Evolutionary conservation across 2,113 vertebrate genomes (phyloP).

Genomic region (Archilochus colubris): DNA sequence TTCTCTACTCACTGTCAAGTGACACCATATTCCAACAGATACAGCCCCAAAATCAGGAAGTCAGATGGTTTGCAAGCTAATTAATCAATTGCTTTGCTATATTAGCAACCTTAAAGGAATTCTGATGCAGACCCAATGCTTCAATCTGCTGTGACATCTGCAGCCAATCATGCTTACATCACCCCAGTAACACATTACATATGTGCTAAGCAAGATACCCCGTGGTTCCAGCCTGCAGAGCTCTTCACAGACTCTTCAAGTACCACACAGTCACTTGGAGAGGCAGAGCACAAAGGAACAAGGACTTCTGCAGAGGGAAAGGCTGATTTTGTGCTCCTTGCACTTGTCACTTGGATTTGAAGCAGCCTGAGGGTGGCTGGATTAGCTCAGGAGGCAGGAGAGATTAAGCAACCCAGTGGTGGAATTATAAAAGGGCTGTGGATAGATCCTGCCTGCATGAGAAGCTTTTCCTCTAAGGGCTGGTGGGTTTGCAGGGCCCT

Average conservation of each 20-base stretch:
- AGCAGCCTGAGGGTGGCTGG: background rate
- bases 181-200: background rate
- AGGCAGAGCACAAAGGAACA: background rate
- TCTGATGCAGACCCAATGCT: background rate
- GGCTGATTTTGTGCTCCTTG: background rate
- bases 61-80: background rate
- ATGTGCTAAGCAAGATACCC: background rate
- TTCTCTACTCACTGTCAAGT: background rate
- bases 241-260: background rate
- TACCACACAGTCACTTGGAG: background rate
- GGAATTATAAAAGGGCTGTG: background rate
- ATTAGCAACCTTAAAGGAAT: constrained; percentile 46
- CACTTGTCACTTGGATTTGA: background rate
- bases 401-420: fast-evolving
- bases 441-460: background rate
- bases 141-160: background rate
- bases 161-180: background rate
- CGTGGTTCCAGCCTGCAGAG: background rate
- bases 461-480: background rate
- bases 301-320: background rate
- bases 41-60: background rate
- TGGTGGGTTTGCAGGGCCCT: background rate
- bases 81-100: constrained; percentile 34
- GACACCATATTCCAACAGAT: background rate
- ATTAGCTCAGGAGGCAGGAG: background rate